phyloP scores from a whole-genome alignment of 2,113 vertebrate genomes.

The Carassius gibelio region DNA sequence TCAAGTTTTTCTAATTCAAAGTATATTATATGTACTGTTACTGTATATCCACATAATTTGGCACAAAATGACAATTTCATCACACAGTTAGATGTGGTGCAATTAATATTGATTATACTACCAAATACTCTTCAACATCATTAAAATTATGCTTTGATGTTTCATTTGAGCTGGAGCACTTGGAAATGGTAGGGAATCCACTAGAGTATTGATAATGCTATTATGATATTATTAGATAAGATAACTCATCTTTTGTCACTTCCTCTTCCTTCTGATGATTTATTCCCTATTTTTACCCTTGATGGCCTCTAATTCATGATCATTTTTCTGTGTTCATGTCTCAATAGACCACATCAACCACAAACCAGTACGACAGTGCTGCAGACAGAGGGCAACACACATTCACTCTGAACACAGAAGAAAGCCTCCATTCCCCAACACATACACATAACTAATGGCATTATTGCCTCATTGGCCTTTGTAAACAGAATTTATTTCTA shows the following conservation, averaged over 20 bases:
- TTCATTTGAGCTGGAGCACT: not conserved
- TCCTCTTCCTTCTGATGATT: not conserved
- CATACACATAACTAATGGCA: slow-evolving; percentile 39
- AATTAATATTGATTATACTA: not conserved
- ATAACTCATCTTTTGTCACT: not conserved
- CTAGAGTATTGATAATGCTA: not conserved
- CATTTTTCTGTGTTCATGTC: not conserved
- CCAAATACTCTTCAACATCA: not conserved
- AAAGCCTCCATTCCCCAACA: not conserved
- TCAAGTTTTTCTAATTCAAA: too few relatives aligned
- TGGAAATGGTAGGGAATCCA: not conserved
- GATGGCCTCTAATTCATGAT: slow-evolving; percentile 14
- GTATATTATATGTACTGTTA: too few relatives aligned
- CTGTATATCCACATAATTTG: too few relatives aligned
- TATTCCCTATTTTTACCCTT: slow-evolving; percentile 1
- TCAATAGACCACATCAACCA: not conserved
- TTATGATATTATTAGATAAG: slow-evolving; percentile 3
- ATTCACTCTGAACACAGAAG: not conserved
- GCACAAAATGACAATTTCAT: not conserved
- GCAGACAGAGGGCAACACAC: not conserved
- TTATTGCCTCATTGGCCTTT: slow-evolving; percentile 43
- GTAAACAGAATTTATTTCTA: slow-evolving; percentile 42
- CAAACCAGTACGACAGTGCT: not conserved
- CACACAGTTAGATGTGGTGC: not conserved
- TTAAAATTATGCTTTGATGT: slow-evolving; percentile 11